Conservation (phyloP, 2,797 vertebrate genomes). For the Limnodromus scolopaceus region DNA sequence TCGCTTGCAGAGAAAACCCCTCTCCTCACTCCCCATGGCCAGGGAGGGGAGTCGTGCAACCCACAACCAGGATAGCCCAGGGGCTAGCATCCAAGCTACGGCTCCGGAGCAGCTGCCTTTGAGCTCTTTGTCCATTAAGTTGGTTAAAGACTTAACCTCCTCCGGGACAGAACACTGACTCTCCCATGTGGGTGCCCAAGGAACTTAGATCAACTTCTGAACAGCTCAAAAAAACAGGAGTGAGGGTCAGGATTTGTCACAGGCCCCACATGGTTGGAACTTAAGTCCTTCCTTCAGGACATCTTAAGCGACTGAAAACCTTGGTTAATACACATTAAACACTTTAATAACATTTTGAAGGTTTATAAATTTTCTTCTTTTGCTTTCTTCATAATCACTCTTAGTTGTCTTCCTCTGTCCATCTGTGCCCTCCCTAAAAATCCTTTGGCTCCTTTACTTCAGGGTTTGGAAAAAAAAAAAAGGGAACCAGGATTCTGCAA, state of each 20-base stretch:
- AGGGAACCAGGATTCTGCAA: not conserved
- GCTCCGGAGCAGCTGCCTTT: not conserved
- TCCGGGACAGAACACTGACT: not conserved
- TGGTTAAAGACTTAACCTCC: not conserved
- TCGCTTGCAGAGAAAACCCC: not conserved
- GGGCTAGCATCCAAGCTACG: not conserved
- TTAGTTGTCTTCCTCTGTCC: not conserved
- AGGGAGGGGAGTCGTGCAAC: not conserved
- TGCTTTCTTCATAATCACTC: not conserved
- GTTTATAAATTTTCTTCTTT: not conserved
- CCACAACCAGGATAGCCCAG: not conserved
- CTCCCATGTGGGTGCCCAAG: not conserved
- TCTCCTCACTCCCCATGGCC: rapidly evolving
- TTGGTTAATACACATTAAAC: not conserved
- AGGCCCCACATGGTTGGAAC: rapidly evolving
- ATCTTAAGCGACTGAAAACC: not conserved
- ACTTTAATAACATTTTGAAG: not conserved
- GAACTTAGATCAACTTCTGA: not conserved
- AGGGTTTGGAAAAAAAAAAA: not conserved
- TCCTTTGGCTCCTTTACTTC: not conserved
- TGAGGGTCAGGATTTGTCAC: not conserved
- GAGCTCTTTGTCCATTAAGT: not conserved
- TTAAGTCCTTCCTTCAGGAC: not conserved
- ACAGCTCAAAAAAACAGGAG: not conserved
- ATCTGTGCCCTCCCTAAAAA: not conserved